Evolutionary conservation across 2,888 invertebrate genomes (phyloP), one percentile per base, ranked within the genome.

Genomic region (Andrena bicolor): DNA sequence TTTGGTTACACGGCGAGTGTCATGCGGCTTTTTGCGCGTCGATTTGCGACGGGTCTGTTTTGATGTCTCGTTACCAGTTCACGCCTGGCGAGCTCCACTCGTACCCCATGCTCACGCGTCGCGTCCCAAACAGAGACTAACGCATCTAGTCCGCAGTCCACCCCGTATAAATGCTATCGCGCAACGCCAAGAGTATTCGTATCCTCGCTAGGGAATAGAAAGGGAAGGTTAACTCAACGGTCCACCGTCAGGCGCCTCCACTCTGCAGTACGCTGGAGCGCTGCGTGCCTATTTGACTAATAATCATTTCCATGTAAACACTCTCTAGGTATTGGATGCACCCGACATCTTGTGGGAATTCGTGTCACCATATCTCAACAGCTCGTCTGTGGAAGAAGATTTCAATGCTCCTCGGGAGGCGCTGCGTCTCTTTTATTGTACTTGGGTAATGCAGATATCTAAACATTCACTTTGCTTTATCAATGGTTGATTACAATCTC

Each of bases 121-220:
- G 90, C 91, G 91, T 91, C 91, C 92, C 92, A 90, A 90, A 83
- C 89, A 91, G 91, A 93, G 92, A 93, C 93, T 93, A 90, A 92
- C 90, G 91, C 89, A 90, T 90, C 90, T 88, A 88, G 89, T 41
- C 83, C 87, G 88, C 89, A 84, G 84, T 88, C 87, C 87, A 89
- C 89, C 89, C 41, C 90, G 91, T 93, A 92, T 93, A 92, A 92
- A 90, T 90, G 81, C 84, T 32, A 56, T 70, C 58, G 41, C 61
- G 72, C 79, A 66, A 51, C 56, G 80, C 56, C 56, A 49, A 83
- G 48, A 66, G 76, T 75, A 77, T 81, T 77, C 80, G 75, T 75
- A 48, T 68, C 49, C 64, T 63, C 48, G n/a, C 28, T 26, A 48
- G 26, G 8, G 16, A 32, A n/a, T 69, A 28, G 79, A 69, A 28